phyloP scores from a whole-genome alignment of 64 coral and sea anemone genomes.

The Acropora yongei region DNA sequence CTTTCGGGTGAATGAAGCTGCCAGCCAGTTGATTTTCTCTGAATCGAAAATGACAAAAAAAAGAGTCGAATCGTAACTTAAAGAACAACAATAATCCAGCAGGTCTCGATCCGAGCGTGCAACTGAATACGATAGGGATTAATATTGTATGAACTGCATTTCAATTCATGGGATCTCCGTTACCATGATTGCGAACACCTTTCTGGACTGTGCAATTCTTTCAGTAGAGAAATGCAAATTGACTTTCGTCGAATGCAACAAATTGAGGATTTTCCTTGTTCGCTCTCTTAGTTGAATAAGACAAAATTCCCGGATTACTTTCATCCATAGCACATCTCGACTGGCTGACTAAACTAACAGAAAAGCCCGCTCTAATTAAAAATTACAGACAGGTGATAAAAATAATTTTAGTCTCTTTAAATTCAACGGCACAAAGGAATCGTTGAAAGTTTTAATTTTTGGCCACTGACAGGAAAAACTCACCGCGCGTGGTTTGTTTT shows the following conservation, averaged over 20 bases:
- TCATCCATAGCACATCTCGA: too few relatives aligned
- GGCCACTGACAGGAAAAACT: background rate
- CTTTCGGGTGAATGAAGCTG: too few relatives aligned
- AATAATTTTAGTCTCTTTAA: background rate
- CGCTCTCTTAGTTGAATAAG: background rate
- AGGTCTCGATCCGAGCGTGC: too few relatives aligned
- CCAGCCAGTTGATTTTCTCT: too few relatives aligned
- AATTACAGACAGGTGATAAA: background rate
- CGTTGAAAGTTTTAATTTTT: background rate
- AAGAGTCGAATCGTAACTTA: too few relatives aligned
- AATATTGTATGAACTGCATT: background rate
- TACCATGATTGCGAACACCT: too few relatives aligned
- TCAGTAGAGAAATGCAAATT: background rate
- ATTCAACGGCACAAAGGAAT: background rate
- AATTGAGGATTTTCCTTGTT: background rate
- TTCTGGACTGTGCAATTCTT: too few relatives aligned
- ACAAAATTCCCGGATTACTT: too few relatives aligned
- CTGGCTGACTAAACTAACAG: background rate
- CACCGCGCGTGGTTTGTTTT: background rate
- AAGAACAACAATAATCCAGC: too few relatives aligned
- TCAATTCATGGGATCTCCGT: too few relatives aligned
- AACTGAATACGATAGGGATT: too few relatives aligned
- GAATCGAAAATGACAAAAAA: too few relatives aligned
- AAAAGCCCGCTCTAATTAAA: background rate
- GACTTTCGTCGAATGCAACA: background rate